phyloP scores from a whole-genome alignment of 2,797 vertebrate species.

The Notolepis coatsorum region DNA sequence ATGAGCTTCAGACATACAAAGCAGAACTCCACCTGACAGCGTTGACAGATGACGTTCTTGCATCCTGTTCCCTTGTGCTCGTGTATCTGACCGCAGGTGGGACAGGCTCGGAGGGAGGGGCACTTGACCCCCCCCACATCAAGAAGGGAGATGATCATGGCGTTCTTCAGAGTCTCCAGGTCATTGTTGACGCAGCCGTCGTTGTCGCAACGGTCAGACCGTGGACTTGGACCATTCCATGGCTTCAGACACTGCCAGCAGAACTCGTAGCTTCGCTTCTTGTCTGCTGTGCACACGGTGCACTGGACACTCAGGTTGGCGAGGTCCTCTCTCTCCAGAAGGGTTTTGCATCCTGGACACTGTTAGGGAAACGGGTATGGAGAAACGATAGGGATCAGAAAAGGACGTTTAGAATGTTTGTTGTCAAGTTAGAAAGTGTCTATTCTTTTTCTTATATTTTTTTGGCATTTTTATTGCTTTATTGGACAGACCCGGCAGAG shows the following conservation, averaged over 20 bases:
- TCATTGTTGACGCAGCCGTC: slow-evolving; percentile 57
- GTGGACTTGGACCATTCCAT: slow-evolving; percentile 69
- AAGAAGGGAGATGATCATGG: slow-evolving; percentile 29
- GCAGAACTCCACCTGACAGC: slow-evolving; percentile 81
- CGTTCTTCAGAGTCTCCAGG: slow-evolving; percentile 65
- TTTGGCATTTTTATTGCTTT: too few relatives aligned
- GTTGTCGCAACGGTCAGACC: slow-evolving; percentile 71
- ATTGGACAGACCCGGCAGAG: too few relatives aligned
- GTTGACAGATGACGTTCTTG: slow-evolving; percentile 77
- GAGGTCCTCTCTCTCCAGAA: slow-evolving; percentile 64
- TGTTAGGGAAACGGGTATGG: slow-evolving; percentile 33
- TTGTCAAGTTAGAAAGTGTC: too few relatives aligned
- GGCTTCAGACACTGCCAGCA: slow-evolving; percentile 78
- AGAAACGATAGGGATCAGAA: neutral
- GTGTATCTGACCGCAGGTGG: slow-evolving; percentile 75
- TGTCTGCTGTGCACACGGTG: slow-evolving; percentile 59
- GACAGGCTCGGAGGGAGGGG: slow-evolving; percentile 79
- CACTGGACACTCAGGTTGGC: slow-evolving; percentile 69
- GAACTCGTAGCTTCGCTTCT: slow-evolving; percentile 40
- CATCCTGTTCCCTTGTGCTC: slow-evolving; percentile 79
- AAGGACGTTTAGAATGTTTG: too few relatives aligned
- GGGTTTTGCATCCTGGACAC: slow-evolving; percentile 76
- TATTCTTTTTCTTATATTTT: too few relatives aligned
- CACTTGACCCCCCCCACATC: slow-evolving; percentile 39
- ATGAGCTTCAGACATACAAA: slow-evolving; percentile 82